A percentile compares a stretch with the other conserved stretches of the same genome.
Conservation (phyloP, 2,888 invertebrate species). For the Diplazon laetatorius region DNA sequence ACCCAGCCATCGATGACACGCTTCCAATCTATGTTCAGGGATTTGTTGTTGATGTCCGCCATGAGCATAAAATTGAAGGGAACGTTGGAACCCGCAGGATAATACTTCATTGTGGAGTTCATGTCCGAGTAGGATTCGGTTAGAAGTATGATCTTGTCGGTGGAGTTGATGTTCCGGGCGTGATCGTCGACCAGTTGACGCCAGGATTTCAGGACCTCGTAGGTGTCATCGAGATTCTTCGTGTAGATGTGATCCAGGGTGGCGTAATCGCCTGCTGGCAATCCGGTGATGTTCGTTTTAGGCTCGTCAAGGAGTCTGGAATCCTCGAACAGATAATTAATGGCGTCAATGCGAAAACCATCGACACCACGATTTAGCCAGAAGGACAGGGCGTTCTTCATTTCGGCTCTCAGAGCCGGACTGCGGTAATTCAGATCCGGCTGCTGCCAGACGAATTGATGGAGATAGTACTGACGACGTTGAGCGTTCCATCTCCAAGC, state of each 20-base stretch:
- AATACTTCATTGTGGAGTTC: conserved; percentile 84
- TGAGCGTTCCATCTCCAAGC: conserved; percentile 85
- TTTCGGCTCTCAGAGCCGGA: conserved; percentile 82
- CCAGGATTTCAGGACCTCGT: conserved; percentile 84
- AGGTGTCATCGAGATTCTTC: conserved; percentile 75
- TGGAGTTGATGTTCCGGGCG: conserved; percentile 81
- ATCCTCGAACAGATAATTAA: conserved; percentile 75
- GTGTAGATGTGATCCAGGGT: conserved; percentile 81
- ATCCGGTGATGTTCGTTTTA: conserved; percentile 60
- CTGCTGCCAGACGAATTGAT: conserved; percentile 85
- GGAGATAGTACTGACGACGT: conserved; percentile 85
- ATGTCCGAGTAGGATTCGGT: conserved; percentile 86
- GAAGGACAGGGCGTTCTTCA: conserved; percentile 83
- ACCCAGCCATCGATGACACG: conserved; percentile 84
- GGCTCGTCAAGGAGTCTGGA: conserved; percentile 75
- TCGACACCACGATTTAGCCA: conserved; percentile 85
- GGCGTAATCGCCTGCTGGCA: conserved; percentile 73
- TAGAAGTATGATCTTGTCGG: conserved; percentile 83
- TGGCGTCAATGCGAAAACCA: conserved; percentile 85
- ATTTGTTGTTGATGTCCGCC: conserved; percentile 77
- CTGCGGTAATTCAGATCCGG: conserved; percentile 87
- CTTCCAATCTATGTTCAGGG: conserved; percentile 84
- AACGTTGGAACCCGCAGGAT: conserved; percentile 81
- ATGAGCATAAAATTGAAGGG: conserved; percentile 88
- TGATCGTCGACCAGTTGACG: conserved; percentile 85